Base-by-base conservation (phyloP, 64 coral and sea anemone genomes). In the Platygyra sinensis region DNA sequence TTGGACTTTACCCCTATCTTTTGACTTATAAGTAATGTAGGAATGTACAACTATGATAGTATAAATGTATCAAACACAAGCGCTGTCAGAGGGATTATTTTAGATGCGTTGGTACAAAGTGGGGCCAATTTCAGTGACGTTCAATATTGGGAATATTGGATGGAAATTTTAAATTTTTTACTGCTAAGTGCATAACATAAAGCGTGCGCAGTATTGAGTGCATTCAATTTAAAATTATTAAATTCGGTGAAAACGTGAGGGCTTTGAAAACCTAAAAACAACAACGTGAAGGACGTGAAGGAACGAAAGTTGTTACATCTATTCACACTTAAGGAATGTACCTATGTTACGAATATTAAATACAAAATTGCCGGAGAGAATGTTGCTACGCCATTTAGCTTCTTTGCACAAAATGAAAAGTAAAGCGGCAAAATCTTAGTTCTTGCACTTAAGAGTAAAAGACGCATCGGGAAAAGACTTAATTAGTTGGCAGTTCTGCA, bases 101-200 rank as follows among this genome's bases (percentile, higher is more conserved):
- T 11, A 72, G 12, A 67, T 85, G 62, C 63, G 36, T 85, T 71
- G 54, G 54, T 80, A 61, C 57, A 17, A 16, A 62, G 78, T 60
- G 81, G 63, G 32, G 80, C 60, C 80, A 33, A 63, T 16, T 20
- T 8, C 2, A 72, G n/a, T 12, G 20, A 24, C 6, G 18, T 30
- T 50, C 81, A 85, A 85, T 85, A 85, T 50, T 50, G 14, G 30
- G 78, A 83, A 72, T 85, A 85, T 85, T 85, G 62, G 24, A 64
- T 24, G 17, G 62, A 52, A 52, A 50, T 24, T 25, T 28, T 1
- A 85, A 51, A 46, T 50, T 25, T 11, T 72, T 5, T 50, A 28
- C 22, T 24, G 27, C 63, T 46, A 64, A 22, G 33, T 17, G 63
- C 81, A 39, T 51, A 22, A n/a, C 12, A 72, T 46, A 39, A 85